Percentiles rank a stretch among this genome's conserved stretches.
phyloP scores from a whole-genome alignment of 2,888 invertebrate genomes.

The Criorhina ranunculi region DNA sequence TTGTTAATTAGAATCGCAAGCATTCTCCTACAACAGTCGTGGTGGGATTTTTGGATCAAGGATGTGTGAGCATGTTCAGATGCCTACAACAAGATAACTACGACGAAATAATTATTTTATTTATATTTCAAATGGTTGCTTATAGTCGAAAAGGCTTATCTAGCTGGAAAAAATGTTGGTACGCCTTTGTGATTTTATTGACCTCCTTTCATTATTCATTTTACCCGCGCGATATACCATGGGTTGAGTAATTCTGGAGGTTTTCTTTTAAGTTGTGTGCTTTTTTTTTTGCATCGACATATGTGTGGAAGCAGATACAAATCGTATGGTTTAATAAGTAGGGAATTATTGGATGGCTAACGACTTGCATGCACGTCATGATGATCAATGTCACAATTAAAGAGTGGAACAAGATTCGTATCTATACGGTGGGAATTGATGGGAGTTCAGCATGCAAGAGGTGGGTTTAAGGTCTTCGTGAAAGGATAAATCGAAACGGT shows the following conservation, averaged over 20 bases:
- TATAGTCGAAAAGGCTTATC: conserved; percentile 25
- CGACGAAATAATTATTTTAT: conserved; percentile 4
- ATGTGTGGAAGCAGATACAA: conserved; percentile 49
- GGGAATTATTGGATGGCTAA: conserved; percentile 63
- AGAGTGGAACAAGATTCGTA: conserved; percentile 50
- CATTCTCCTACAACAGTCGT: conserved; percentile 49
- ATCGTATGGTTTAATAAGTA: conserved; percentile 45
- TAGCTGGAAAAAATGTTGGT: conserved; percentile 15
- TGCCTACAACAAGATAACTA: background rate
- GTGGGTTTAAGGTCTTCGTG: conserved; percentile 26
- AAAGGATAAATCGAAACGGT: conserved; percentile 11
- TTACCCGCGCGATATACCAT: conserved; percentile 19
- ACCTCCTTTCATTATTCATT: conserved; percentile 72
- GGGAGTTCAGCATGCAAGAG: conserved; percentile 47
- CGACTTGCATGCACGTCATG: conserved; percentile 56
- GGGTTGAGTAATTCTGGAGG: conserved; percentile 26
- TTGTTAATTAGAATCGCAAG: conserved; percentile 45
- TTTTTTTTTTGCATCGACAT: conserved; percentile 23
- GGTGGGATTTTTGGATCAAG: conserved; percentile 63
- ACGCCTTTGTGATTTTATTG: conserved; percentile 61
- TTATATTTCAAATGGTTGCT: conserved; percentile 7
- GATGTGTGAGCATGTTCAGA: conserved; percentile 43
- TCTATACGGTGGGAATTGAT: conserved; percentile 43
- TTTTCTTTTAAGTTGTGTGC: conserved; percentile 10
- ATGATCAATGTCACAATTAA: conserved; percentile 61